A percentile compares a stretch with the other conserved stretches of the same genome.
Conservation (phyloP, 1,140 invertebrate species). For the Drosophila nigrodunni region DNA sequence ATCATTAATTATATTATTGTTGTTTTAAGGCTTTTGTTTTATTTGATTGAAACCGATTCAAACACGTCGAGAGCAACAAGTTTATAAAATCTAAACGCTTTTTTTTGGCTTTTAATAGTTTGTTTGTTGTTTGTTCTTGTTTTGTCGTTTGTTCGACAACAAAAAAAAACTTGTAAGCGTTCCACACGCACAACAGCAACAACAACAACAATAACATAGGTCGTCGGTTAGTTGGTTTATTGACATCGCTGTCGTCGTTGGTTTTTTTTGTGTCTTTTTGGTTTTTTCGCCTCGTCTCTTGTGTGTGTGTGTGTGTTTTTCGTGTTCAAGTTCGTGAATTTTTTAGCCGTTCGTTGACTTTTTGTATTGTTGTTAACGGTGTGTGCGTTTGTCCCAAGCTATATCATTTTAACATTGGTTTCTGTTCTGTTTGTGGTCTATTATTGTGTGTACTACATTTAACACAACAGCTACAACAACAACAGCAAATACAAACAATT, state of each 20-base stretch:
- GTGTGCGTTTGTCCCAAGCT: conserved; percentile 56
- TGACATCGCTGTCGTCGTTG: conserved; percentile 60
- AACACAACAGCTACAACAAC: not conserved
- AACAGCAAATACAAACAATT: not conserved
- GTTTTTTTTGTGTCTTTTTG: not conserved
- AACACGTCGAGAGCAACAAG: conserved; percentile 34
- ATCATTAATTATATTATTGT: conserved; percentile 19
- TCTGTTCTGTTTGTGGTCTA: conserved; percentile 38
- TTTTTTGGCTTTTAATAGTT: conserved; percentile 36
- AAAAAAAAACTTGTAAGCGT: conserved; percentile 19
- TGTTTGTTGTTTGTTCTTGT: conserved; percentile 9
- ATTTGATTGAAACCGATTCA: conserved; percentile 18
- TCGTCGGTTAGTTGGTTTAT: conserved; percentile 79
- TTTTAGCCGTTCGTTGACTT: conserved; percentile 81
- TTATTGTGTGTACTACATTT: conserved; percentile 17
- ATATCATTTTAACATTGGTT: conserved; percentile 65
- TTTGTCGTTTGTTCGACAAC: conserved; percentile 56
- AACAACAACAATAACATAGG: conserved; percentile 45
- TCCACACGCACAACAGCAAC: conserved; percentile 26
- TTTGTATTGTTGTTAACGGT: conserved; percentile 67
- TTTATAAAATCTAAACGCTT: conserved; percentile 37
- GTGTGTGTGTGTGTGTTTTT: conserved; percentile 33
- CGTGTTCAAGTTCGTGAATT: conserved; percentile 78
- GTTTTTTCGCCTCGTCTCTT: conserved; percentile 17
- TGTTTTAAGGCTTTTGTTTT: not conserved